These are phyloP conservation scores for Oncorhynchus nerka DNA, from an alignment of 2,113 vertebrate species.

Conservation along the genomic window DNA sequence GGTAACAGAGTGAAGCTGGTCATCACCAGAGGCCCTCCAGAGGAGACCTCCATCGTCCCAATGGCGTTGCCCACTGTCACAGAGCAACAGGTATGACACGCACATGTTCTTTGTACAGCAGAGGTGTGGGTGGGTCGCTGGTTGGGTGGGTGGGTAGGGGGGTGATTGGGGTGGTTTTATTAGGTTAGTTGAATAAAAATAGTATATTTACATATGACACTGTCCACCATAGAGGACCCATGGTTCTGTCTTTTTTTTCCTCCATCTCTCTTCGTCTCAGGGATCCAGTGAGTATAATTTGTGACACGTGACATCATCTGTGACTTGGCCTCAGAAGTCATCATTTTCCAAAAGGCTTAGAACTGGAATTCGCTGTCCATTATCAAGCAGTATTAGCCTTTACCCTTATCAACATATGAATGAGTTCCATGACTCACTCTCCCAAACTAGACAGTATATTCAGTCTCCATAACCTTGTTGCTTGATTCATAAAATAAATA, in stretches of 20 bases:
- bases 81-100: slow-evolving; percentile 72
- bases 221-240: no score
- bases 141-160: not conserved
- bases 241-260: not conserved
- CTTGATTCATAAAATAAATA: slow-evolving; percentile 2
- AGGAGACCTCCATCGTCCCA: slow-evolving; percentile 70
- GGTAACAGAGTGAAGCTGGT: slow-evolving; percentile 87
- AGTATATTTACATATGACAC: not conserved
- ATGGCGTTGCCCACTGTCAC: slow-evolving; percentile 64
- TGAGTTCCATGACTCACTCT: no score
- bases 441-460: no score
- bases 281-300: not conserved
- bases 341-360: not conserved
- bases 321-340: slow-evolving; percentile 23
- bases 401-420: no score
- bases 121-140: no score
- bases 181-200: no score
- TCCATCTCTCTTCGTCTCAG: not conserved
- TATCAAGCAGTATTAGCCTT: no score
- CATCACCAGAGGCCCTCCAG: slow-evolving; percentile 83
- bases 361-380: no score
- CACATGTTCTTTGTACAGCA: no score
- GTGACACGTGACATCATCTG: slow-evolving; percentile 3
- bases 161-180: not conserved
- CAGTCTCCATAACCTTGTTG: not conserved